Conservation (phyloP, 2,797 vertebrate genomes). For the Sorex maritimensis region DNA sequence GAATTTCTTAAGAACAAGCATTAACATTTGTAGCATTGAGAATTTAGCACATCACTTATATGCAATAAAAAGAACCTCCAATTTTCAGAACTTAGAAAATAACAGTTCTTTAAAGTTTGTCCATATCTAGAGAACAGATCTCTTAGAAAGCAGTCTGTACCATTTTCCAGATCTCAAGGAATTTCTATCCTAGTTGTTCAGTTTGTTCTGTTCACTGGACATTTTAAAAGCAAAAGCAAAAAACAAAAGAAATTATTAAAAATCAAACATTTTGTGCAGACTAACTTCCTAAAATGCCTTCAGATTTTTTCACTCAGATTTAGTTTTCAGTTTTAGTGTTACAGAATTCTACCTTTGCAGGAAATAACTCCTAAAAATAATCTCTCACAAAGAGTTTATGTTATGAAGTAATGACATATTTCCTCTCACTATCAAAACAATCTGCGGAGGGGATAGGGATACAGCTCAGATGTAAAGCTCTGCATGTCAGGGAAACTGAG, state of each 20-base stretch:
- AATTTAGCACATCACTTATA: slow-evolving; percentile 37
- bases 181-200: background rate
- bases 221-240: background rate
- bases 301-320: slow-evolving; percentile 38
- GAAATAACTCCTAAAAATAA: slow-evolving; percentile 49
- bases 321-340: slow-evolving; percentile 53
- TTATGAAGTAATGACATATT: background rate
- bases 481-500: no score
- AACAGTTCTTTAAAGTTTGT: slow-evolving; percentile 56
- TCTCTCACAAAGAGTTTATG: slow-evolving; percentile 4
- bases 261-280: slow-evolving; percentile 50
- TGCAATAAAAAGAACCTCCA: slow-evolving; percentile 46
- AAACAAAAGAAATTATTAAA: slow-evolving; percentile 26
- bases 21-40: slow-evolving; percentile 15
- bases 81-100: slow-evolving; percentile 62
- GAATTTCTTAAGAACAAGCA: slow-evolving; percentile 51
- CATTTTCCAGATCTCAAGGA: slow-evolving; percentile 35
- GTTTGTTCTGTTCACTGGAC: background rate
- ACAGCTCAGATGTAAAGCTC: no score
- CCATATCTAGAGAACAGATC: slow-evolving; percentile 42
- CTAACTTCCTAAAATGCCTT: slow-evolving; percentile 46
- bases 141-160: slow-evolving; percentile 1
- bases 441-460: no score
- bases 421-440: background rate
- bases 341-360: slow-evolving; percentile 16